A percentile compares a stretch with the other conserved stretches of the same genome.
Conservation (phyloP, 2,797 vertebrate genomes). For the Sciaenops ocellatus region DNA sequence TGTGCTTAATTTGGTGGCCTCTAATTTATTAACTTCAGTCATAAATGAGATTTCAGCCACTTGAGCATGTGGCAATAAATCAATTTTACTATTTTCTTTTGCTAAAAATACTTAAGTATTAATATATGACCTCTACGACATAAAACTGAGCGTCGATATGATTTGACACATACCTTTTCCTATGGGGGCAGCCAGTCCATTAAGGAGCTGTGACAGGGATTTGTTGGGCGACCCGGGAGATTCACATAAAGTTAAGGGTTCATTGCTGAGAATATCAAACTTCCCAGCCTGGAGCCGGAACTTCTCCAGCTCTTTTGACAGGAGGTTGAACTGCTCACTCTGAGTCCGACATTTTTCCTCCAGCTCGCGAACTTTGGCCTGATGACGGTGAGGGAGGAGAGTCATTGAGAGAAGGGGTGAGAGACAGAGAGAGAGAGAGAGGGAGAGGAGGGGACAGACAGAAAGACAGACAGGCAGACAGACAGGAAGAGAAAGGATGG, state of each 20-base stretch:
- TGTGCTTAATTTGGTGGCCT: background rate
- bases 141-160: background rate
- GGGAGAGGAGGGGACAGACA: background rate
- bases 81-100: background rate
- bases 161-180: conserved; percentile 88
- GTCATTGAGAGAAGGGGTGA: conserved; percentile 32
- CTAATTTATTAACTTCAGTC: conserved; percentile 13
- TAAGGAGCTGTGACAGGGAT: conserved; percentile 90
- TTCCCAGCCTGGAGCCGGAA: conserved; percentile 94
- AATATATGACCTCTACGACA: background rate
- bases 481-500: conserved; percentile 12
- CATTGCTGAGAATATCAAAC: conserved; percentile 90
- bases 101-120: conserved; percentile 2
- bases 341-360: conserved; percentile 97
- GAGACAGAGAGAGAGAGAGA: conserved; percentile 4
- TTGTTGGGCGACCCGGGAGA: conserved; percentile 88
- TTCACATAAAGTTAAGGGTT: conserved; percentile 81
- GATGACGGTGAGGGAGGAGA: conserved; percentile 54
- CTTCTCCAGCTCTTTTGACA: conserved; percentile 95
- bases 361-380: conserved; percentile 98
- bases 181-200: conserved; percentile 91
- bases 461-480: conserved; percentile 13
- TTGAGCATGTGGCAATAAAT: conserved; percentile 16
- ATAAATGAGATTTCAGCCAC: conserved; percentile 2
- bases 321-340: conserved; percentile 97